Base-by-base conservation (phyloP, 2,888 invertebrate species). In the Brachypalpus laphriformis region DNA sequence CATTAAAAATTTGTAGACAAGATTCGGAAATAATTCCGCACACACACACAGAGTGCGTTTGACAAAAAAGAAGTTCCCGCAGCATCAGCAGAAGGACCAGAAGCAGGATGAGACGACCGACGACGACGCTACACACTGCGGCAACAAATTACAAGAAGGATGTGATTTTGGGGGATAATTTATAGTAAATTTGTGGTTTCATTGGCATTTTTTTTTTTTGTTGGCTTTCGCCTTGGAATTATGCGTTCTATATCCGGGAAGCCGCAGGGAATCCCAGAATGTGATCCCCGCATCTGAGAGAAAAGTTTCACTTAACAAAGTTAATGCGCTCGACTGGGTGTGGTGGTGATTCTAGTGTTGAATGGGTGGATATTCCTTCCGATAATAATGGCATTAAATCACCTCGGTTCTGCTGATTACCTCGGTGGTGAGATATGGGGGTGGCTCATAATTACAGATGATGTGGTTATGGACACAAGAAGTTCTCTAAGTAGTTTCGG, bases 1-100 rank as follows among this genome's bases (percentile, higher is more conserved):
- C 81, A 85, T 85, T 76, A 85, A 81, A 81, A 85, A 85, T 85
- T 85, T 85, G 85, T 81, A 85, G 85, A 85, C 85, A 85, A 85
- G 85, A 51, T 71, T 85, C 85, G 85, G 85, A 85, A 81, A 85
- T 65, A 85, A 81, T 85, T n/a, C n/a, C 85, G 75, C 81, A 76
- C 75, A 71, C 65, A 54, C 25, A 5, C 5, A 25, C 2, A 9
- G 28, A 31, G 49, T 63, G 57, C 80, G 75, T 81, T 75, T 80
- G 65, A 75, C 66, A 68, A 83, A 71, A 56, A 78, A 65, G 71
- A 65, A 68, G 9, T 65, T 70, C 70, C 61, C 34, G 61, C 59
- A 40, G 6, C 66, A 37, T n/a, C 47, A 37, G 66, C 9, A 51
- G 51, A n/a, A 31, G 18, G 22, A 22, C 9, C 42, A 22, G 47